These are phyloP conservation scores for Tridacna crocea DNA, from an alignment of 2,888 invertebrate species.

Conservation along the genomic window DNA sequence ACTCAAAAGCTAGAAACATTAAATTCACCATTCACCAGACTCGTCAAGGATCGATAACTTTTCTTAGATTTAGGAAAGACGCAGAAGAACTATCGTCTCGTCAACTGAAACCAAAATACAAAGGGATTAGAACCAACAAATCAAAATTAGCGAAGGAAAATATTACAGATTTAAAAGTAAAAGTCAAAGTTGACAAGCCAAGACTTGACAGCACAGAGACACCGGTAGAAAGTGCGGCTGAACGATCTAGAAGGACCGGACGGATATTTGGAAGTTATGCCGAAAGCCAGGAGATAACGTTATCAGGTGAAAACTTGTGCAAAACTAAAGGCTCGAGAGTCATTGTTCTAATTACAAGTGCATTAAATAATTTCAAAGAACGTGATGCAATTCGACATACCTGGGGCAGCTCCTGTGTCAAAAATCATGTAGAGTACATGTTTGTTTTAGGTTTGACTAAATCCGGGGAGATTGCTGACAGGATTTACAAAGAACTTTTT, in stretches of 20 bases:
- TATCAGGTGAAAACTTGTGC: neutral
- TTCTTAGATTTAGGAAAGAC: neutral
- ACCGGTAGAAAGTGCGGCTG: neutral
- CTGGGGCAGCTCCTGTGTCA: constrained; percentile 62
- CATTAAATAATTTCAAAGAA: constrained; percentile 41
- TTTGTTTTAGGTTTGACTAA: neutral
- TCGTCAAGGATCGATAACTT: too few relatives aligned
- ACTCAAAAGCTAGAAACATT: neutral
- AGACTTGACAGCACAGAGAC: neutral
- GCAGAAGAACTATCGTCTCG: too few relatives aligned
- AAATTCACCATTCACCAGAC: too few relatives aligned
- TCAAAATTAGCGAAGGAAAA: too few relatives aligned
- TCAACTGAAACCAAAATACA: too few relatives aligned
- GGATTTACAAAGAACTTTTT: constrained; percentile 43
- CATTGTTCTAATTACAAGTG: constrained; percentile 61
- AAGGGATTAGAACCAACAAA: too few relatives aligned
- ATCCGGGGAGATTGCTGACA: neutral
- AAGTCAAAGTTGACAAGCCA: too few relatives aligned
- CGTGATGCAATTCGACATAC: constrained; percentile 63
- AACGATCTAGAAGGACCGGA: neutral
- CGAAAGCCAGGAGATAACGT: neutral
- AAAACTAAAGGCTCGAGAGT: constrained; percentile 17
- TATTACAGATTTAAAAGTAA: too few relatives aligned
- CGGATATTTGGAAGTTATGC: neutral
- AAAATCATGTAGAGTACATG: constrained; percentile 4